These are phyloP conservation scores for Siphamia tubifer DNA, from an alignment of 2,113 vertebrate genomes.

Conservation along the genomic window DNA sequence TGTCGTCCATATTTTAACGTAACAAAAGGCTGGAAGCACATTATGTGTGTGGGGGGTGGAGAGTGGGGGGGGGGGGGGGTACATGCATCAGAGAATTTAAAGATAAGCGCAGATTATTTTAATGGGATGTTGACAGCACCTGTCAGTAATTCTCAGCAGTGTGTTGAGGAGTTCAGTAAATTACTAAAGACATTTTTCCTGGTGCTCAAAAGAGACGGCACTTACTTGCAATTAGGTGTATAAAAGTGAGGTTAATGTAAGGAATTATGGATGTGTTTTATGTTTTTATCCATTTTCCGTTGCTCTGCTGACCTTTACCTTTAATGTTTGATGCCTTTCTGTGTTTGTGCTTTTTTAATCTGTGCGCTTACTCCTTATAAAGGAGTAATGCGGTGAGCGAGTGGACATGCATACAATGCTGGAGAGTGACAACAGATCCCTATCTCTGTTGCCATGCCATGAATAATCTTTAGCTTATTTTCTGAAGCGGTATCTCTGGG, in stretches of 20 bases:
- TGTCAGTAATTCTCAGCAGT: neutral
- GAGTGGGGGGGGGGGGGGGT: neutral
- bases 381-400: conserved; percentile 39
- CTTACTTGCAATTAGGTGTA: conserved; percentile 1
- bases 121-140: conserved; percentile 3
- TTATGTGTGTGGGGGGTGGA: neutral
- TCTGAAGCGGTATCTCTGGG: conserved; percentile 65
- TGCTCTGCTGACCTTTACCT: conserved; percentile 31
- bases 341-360: conserved; percentile 36
- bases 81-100: neutral
- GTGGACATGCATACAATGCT: conserved; percentile 30
- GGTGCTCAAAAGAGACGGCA: conserved; percentile 32
- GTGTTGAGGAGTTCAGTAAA: conserved; percentile 27
- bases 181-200: conserved; percentile 27
- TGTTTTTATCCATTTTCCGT: conserved; percentile 14
- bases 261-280: neutral
- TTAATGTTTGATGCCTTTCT: conserved; percentile 33
- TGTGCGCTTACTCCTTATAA: conserved; percentile 1
- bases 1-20: too few relatives aligned
- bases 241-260: neutral
- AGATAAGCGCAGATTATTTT: neutral
- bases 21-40: too few relatives aligned
- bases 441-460: conserved; percentile 58
- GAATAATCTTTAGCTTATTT: conserved; percentile 70
- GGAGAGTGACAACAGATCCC: conserved; percentile 57